A percentile compares a stretch with the other conserved stretches of the same genome.
phyloP scores from a whole-genome alignment of 2,113 vertebrate genomes.

The Psittacula cyanocephala region DNA sequence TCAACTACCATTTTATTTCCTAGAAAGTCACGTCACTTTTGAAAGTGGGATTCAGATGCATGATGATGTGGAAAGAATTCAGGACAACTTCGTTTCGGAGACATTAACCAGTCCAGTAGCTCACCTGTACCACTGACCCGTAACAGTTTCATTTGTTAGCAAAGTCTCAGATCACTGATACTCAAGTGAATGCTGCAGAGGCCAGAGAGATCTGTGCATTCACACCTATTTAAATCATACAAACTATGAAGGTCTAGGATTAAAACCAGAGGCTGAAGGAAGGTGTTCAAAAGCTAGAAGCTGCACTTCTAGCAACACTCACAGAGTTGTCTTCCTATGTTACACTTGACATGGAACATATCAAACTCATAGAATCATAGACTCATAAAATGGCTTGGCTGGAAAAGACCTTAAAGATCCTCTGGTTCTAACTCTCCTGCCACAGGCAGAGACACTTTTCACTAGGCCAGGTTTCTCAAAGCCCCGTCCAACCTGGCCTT shows the following conservation, averaged over 20 bases:
- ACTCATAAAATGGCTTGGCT: not conserved
- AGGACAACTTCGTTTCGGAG: not conserved
- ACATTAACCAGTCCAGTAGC: not conserved
- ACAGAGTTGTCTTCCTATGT: not conserved
- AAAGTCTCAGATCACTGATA: not conserved
- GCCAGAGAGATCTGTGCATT: not conserved
- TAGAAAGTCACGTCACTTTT: not conserved
- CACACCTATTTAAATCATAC: not conserved
- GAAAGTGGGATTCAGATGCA: not conserved
- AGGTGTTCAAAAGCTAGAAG: not conserved
- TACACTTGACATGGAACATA: not conserved
- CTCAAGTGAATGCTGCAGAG: not conserved
- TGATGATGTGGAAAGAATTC: not conserved
- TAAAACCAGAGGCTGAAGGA: not conserved
- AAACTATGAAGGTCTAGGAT: not conserved
- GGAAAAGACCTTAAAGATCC: not conserved
- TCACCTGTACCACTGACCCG: not conserved
- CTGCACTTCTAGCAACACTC: not conserved
- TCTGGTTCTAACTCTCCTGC: not conserved
- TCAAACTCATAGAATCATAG: not conserved
- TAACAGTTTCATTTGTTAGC: not conserved
- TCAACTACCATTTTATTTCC: not conserved
- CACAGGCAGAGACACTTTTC: not conserved
- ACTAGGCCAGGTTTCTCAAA: not conserved
- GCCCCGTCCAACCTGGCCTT: not conserved